Conservation (phyloP, 2,888 invertebrate genomes). For the Theretra japonica region DNA sequence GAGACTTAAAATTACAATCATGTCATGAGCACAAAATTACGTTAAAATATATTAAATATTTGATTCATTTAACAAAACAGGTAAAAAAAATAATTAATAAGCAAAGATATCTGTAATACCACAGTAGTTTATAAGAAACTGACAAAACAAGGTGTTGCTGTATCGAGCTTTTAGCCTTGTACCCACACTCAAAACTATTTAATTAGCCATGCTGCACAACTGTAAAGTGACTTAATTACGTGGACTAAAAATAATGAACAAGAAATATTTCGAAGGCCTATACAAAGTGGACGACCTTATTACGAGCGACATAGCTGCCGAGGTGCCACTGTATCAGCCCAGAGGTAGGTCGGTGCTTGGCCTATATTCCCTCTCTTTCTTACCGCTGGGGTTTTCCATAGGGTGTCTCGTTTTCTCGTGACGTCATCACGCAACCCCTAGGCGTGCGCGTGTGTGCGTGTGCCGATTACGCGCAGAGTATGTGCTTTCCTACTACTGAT, state of each 20-base stretch:
- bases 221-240: not conserved
- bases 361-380: conserved; percentile 77
- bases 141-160: conserved; percentile 40
- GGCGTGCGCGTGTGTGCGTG: conserved; percentile 60
- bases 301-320: conserved; percentile 66
- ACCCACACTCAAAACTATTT: not conserved
- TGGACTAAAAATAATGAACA: conserved; percentile 47
- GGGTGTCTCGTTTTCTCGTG: conserved; percentile 65
- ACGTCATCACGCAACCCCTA: conserved; percentile 77
- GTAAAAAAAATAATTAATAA: too few species aligned
- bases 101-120: too few species aligned
- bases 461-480: conserved; percentile 55
- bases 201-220: not conserved
- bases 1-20: too few species aligned
- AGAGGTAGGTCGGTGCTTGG: conserved; percentile 82
- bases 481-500: conserved; percentile 48
- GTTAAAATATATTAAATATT: too few species aligned
- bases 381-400: conserved; percentile 37
- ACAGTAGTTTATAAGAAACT: conserved; percentile 10
- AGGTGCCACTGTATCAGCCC: conserved; percentile 67
- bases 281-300: conserved; percentile 61
- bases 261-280: conserved; percentile 49
- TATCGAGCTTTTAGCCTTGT: not conserved
- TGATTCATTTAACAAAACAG: too few species aligned
- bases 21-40: too few species aligned